phyloP scores from a whole-genome alignment of 2,113 vertebrate genomes.

The Astur gentilis region DNA sequence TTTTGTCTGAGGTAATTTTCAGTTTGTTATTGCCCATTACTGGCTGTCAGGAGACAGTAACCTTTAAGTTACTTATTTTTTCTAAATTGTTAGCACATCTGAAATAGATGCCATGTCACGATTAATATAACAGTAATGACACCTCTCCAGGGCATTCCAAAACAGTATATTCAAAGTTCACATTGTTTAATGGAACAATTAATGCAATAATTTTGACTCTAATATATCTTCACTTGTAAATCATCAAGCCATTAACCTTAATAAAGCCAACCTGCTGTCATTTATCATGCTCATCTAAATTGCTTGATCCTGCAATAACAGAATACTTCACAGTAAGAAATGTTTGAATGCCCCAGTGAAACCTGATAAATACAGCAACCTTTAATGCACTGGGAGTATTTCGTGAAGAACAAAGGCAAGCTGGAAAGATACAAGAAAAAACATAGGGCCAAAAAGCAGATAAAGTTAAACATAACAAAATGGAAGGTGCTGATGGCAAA shows the following conservation, averaged over 20 bases:
- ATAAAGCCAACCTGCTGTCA: conserved; percentile 39
- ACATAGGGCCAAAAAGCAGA: background rate
- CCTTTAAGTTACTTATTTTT: conserved; percentile 1
- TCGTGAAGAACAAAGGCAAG: background rate
- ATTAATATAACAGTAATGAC: conserved; percentile 36
- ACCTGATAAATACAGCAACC: background rate
- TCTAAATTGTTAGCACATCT: background rate
- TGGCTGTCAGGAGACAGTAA: background rate
- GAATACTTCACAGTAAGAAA: background rate
- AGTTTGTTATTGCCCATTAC: background rate
- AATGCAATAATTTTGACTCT: conserved; percentile 55
- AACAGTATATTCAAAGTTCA: conserved; percentile 50
- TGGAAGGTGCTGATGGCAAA: background rate
- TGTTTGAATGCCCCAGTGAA: background rate
- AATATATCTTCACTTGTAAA: conserved; percentile 59
- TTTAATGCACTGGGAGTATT: background rate
- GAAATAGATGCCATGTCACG: conserved; percentile 16
- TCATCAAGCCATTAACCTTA: conserved; percentile 60
- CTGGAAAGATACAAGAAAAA: background rate
- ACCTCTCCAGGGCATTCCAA: conserved; percentile 28
- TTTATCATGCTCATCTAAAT: conserved; percentile 15
- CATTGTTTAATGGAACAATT: conserved; percentile 47
- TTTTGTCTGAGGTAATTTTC: background rate
- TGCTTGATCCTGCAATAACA: conserved; percentile 24
- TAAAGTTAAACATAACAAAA: background rate